These are phyloP conservation scores for Sclerodermus sp. DNA, from an alignment of 2,888 invertebrate species.

Conservation along the genomic window DNA sequence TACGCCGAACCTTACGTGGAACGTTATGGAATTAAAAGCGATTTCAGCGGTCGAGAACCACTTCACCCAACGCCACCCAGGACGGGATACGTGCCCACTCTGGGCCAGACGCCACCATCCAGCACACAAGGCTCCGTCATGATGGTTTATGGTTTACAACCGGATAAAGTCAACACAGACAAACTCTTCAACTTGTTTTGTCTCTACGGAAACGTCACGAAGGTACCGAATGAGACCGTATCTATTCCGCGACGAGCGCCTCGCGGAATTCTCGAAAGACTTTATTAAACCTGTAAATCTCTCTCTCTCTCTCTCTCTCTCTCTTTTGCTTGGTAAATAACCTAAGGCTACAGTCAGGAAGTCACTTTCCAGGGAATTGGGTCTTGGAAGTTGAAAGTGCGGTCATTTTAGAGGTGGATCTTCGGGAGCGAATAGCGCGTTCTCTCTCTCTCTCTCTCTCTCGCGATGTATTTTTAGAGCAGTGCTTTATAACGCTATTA, in stretches of 20 bases:
- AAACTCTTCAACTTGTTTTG: slow-evolving; percentile 97
- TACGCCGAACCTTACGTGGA: slow-evolving; percentile 55
- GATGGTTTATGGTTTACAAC: slow-evolving; percentile 97
- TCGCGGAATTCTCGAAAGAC: no score
- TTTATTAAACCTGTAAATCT: no score
- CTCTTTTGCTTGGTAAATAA: no score
- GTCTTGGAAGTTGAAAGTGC: no score
- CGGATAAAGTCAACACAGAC: slow-evolving; percentile 92
- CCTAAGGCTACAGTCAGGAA: no score
- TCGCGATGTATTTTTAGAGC: background rate
- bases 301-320: no score
- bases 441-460: no score
- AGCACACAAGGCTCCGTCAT: slow-evolving; percentile 81
- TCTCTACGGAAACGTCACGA: slow-evolving; percentile 96
- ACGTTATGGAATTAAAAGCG: slow-evolving; percentile 52
- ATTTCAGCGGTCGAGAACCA: slow-evolving; percentile 52
- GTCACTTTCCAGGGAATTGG: no score
- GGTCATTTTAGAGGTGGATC: no score
- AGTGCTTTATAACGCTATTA: background rate
- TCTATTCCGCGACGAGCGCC: no score
- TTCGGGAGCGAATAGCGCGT: no score
- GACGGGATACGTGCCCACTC: slow-evolving; percentile 53
- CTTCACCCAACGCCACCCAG: slow-evolving; percentile 54
- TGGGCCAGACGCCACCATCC: slow-evolving; percentile 52
- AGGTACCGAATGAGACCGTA: no score